Conservation (phyloP, 2,888 invertebrate genomes). For the Beris chalybata region DNA sequence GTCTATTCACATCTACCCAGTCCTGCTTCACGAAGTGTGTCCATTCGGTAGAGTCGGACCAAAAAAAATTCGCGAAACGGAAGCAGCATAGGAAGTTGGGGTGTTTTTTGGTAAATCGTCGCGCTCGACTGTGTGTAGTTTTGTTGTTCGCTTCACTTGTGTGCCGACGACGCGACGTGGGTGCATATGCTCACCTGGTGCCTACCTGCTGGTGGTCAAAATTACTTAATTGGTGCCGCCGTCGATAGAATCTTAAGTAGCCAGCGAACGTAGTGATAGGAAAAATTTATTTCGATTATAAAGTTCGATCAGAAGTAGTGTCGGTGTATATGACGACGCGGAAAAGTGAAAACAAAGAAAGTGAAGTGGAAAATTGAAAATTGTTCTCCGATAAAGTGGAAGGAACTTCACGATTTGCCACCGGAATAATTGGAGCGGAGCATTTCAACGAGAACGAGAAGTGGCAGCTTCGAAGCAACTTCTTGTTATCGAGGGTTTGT, state of each 20-base stretch:
- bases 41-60: not conserved
- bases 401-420: too few relatives aligned
- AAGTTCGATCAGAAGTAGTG: too few relatives aligned
- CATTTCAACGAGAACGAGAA: too few relatives aligned
- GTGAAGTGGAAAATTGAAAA: too few relatives aligned
- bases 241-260: slow-evolving; percentile 17
- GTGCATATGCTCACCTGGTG: slow-evolving; percentile 18
- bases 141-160: slow-evolving; percentile 1
- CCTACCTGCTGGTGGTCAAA: not conserved
- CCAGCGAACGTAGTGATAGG: not conserved
- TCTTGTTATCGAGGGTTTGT: too few relatives aligned
- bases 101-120: not conserved
- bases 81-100: slow-evolving; percentile 19
- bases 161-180: too few relatives aligned
- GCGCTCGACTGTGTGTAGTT: not conserved
- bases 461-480: too few relatives aligned
- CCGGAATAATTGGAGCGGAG: too few relatives aligned
- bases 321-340: too few relatives aligned
- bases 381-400: too few relatives aligned
- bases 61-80: slow-evolving; percentile 15
- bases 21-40: slow-evolving; percentile 12
- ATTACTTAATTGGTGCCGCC: not conserved
- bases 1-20: slow-evolving; percentile 4
- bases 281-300: too few relatives aligned
- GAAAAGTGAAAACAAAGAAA: too few relatives aligned